Conservation (phyloP, 2,797 vertebrate species). For the Rhabdomys pumilio region DNA sequence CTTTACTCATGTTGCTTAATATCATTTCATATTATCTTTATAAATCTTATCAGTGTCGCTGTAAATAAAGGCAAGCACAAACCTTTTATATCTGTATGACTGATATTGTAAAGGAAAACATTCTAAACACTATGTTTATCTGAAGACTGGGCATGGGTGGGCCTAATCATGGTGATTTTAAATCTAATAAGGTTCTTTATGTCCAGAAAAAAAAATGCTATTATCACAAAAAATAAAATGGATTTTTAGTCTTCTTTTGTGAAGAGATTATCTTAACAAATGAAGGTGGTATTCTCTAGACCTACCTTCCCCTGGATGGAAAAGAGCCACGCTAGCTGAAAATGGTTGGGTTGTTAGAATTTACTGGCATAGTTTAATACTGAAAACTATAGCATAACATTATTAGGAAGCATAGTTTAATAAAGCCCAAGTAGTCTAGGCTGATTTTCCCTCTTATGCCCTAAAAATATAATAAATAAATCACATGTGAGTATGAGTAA, state of each 20-base stretch:
- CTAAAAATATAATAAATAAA: constrained; percentile 66
- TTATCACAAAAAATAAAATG: constrained; percentile 57
- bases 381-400: constrained; percentile 46
- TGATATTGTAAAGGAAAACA: constrained; percentile 63
- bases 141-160: constrained; percentile 14
- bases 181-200: constrained; percentile 47
- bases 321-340: constrained; percentile 47
- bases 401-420: constrained; percentile 64
- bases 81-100: constrained; percentile 82
- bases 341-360: constrained; percentile 67
- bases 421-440: constrained; percentile 56
- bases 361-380: constrained; percentile 67
- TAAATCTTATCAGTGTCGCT: constrained; percentile 77
- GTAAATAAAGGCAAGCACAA: constrained; percentile 84
- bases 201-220: constrained; percentile 66
- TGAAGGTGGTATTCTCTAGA: constrained; percentile 13
- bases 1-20: constrained; percentile 81
- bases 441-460: constrained; percentile 49
- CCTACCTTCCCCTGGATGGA: constrained; percentile 1
- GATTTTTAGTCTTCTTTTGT: constrained; percentile 63
- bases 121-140: constrained; percentile 59
- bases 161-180: constrained; percentile 35
- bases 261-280: constrained; percentile 68
- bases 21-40: constrained; percentile 69
- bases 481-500: constrained; percentile 32